These are phyloP conservation scores for Anodontia alba DNA, from an alignment of 2,888 invertebrate genomes.

Conservation along the genomic window DNA sequence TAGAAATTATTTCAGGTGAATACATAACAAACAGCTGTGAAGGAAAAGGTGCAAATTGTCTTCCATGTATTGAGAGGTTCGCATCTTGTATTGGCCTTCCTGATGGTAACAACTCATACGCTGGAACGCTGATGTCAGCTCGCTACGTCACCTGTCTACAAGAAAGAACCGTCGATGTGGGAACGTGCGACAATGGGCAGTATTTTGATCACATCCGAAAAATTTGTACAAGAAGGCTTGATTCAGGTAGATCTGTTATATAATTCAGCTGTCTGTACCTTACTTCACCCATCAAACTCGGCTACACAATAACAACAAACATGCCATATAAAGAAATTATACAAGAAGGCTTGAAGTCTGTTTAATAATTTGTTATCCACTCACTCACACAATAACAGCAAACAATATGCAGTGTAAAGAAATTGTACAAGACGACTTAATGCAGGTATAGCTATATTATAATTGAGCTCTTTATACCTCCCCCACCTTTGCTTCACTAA, in stretches of 20 bases:
- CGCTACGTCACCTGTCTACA: slow-evolving; percentile 59
- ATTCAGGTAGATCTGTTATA: slow-evolving; percentile 50
- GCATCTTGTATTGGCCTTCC: slow-evolving; percentile 63
- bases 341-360: too few relatives aligned
- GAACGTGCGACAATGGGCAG: slow-evolving; percentile 51
- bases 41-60: slow-evolving; percentile 50
- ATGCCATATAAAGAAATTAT: too few relatives aligned
- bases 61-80: slow-evolving; percentile 62
- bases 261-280: neutral
- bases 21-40: slow-evolving; percentile 61
- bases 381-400: too few relatives aligned
- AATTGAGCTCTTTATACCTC: too few relatives aligned
- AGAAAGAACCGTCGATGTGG: slow-evolving; percentile 62
- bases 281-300: too few relatives aligned
- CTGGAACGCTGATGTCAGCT: slow-evolving; percentile 59
- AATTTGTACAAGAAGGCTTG: slow-evolving; percentile 56
- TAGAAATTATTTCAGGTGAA: slow-evolving; percentile 65
- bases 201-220: slow-evolving; percentile 59
- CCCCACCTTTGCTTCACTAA: too few relatives aligned
- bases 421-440: too few relatives aligned
- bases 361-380: too few relatives aligned
- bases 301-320: too few relatives aligned
- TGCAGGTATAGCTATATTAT: too few relatives aligned
- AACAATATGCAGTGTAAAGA: too few relatives aligned
- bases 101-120: slow-evolving; percentile 67